Evolutionary conservation across 2,888 invertebrate species (phyloP), one percentile per base, ranked within the genome.

Genomic region (Euzophera pinguis): DNA sequence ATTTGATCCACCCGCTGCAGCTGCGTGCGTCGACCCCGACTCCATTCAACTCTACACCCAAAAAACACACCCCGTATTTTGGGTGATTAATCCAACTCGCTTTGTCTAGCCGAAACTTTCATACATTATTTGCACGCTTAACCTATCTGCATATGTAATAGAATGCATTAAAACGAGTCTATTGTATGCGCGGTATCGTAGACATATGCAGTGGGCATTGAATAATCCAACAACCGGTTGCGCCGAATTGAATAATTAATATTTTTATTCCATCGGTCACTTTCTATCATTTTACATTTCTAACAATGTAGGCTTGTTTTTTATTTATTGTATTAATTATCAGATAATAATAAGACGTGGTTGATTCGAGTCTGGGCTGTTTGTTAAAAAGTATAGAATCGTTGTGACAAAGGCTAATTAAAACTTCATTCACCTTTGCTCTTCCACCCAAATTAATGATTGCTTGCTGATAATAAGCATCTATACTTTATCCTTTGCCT

Each of bases 1-100:
- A 85, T 83, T 86, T 74, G 84, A 87, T 84, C 71, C 79, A 80
- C 82, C 75, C 73, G 78, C 80, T 32, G 82, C 88, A 88, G 89
- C 88, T 88, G 88, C 85, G 81, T 69, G 60, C 83, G 74, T 70
- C 81, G 82, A 81, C 84, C 87, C 84, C 75, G 13, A 64, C 59
- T 53, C 53, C 53, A 62, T 53, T 53, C 67, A 71, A 69, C 71
- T 67, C 62, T 59, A 69, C 57, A 60, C 59, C 65, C 61, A 71
- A 78, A 82, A 77, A 81, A 78, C 58, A 59, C 75, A 75, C 85
- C 85, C 84, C 63, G 76, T 78, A 81, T 78, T 81, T 80, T 74
- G 67, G 72, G 71, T 75, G 78, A 86, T 86, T 88, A 87, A 85
- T 84, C 74, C 80, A 71, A 71, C 67, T 55, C 63, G 72, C 77